Evolutionary conservation across 2,113 vertebrate genomes (phyloP).

Genomic region (Corynorhinus townsendii): DNA sequence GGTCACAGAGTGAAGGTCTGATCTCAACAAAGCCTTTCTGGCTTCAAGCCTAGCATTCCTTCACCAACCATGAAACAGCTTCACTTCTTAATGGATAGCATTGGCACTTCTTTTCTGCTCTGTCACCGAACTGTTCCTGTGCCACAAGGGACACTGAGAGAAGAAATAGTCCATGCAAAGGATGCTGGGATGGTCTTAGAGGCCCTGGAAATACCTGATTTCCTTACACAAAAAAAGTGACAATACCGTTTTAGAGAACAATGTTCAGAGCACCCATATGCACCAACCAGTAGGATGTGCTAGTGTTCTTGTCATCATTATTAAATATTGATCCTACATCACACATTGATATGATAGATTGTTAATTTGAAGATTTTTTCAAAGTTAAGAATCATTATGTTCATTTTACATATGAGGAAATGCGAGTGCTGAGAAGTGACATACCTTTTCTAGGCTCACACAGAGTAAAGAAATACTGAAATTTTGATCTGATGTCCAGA

Average conservation of each 20-base stretch:
- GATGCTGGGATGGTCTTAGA: accelerated
- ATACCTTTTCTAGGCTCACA: neutral
- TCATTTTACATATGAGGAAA: neutral
- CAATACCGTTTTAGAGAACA: neutral
- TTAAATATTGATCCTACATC: neutral
- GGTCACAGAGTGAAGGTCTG: neutral
- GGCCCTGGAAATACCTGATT: neutral
- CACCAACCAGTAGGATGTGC: neutral
- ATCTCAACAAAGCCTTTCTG: neutral
- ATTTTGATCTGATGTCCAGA: neutral
- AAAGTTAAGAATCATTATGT: neutral
- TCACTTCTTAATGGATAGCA: neutral
- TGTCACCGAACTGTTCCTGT: neutral
- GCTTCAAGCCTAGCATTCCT: accelerated
- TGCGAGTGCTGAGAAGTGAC: neutral
- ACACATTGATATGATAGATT: neutral
- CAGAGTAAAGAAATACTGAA: neutral
- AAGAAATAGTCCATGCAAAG: neutral
- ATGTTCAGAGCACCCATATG: accelerated
- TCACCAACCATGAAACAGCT: neutral
- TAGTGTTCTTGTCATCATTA: no score
- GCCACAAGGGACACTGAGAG: neutral
- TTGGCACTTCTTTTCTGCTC: neutral
- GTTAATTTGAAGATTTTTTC: neutral
- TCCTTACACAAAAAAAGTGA: neutral